Base-by-base conservation (phyloP, 2,888 invertebrate species). In the Leistus spinibarbis region DNA sequence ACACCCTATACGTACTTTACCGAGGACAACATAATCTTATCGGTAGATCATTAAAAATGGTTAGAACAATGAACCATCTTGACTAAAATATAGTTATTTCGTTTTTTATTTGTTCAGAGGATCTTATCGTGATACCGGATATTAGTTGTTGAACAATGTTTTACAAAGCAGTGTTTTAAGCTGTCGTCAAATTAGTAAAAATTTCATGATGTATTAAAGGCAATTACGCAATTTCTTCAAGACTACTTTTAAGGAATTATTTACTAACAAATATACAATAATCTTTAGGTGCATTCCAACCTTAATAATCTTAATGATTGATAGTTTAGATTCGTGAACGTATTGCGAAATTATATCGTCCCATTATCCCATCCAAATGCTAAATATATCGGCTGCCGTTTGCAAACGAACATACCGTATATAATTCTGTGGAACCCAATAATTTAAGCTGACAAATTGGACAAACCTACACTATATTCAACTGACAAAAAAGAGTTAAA, bases 361-460 rank as follows among this genome's bases (percentile, higher is more conserved):
- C 40, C 13, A 40, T 40, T 10, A 40, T 10, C 7, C 40, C 13
- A 40, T 40, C 40, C 0, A 13, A 40, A 40, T 40, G 13, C 5
- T 40, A 5, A 40, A 40, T 40, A 70, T 70, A 70, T 63, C 70
- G 54, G 63, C 70, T 63, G 70, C 70, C 70, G 70, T 27, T 63
- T 57, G 40, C 20, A 17, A 17, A 40, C 69, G 70, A 70, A 53
- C 53, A 9, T n/a, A 27, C 20, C 53, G 62, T 70, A 62, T 57
- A 22, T 69, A 56, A 69, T 69, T 62, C 54, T 40, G 60, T 40
- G 62, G 62, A 63, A 62, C 17, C 70, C 63, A 70, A 70, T 70
- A 70, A 70, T 70, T 70, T 62, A 19, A 70, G 54, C 62, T 70
- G 70, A 70, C 70, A 70, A 70, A 70, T 70, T 70, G 70, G 70